Evolutionary conservation across 2,113 vertebrate genomes (phyloP).

Genomic region (Dasyprocta punctata): DNA sequence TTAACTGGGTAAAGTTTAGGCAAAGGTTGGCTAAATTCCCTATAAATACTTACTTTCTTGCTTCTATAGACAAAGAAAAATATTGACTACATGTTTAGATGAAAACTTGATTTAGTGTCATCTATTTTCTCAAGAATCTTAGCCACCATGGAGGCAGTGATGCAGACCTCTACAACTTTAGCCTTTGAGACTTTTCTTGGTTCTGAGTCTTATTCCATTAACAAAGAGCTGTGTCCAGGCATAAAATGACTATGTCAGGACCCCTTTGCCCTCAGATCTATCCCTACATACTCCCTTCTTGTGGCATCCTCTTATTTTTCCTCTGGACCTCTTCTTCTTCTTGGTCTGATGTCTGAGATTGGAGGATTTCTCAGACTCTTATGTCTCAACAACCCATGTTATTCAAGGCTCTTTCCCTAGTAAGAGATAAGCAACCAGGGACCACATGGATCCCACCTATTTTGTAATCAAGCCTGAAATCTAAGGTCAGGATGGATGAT

Average conservation of each 20-base stretch:
- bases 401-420: not conserved
- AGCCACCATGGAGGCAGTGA: not conserved
- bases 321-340: not conserved
- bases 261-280: not conserved
- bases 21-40: constrained; percentile 40
- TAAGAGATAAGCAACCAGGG: constrained; percentile 14
- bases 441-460: not conserved
- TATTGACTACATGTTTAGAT: constrained; percentile 25
- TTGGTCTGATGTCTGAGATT: not conserved
- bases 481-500: not conserved
- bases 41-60: not conserved
- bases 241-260: not conserved
- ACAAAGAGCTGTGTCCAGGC: not conserved
- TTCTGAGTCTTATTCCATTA: not conserved
- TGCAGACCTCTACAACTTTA: not conserved
- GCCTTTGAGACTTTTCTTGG: not conserved
- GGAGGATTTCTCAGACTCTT: not conserved
- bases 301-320: no score
- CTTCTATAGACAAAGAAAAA: constrained; percentile 56
- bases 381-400: not conserved
- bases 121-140: constrained; percentile 33
- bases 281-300: no score
- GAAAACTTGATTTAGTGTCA: not conserved
- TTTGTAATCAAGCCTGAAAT: constrained; percentile 9
- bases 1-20: constrained; percentile 34